phyloP scores from a whole-genome alignment of 2,888 invertebrate species.

The Omphaloscelis lunosa region DNA sequence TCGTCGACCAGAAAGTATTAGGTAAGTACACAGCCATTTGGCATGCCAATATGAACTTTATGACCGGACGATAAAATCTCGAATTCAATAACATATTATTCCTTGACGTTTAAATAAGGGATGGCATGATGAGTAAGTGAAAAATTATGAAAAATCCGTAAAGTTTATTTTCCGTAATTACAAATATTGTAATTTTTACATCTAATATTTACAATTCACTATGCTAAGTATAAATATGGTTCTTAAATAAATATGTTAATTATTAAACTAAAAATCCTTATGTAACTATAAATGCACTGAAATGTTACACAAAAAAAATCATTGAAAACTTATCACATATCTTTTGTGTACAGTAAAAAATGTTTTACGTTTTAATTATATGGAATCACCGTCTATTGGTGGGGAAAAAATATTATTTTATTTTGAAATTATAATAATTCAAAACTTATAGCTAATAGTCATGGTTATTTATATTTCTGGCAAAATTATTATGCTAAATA shows the following conservation, averaged over 20 bases:
- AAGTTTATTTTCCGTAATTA: constrained; percentile 86
- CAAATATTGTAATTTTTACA: constrained; percentile 87
- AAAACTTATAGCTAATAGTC: constrained; percentile 75
- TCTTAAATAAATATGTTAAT: constrained; percentile 84
- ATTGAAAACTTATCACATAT: constrained; percentile 86
- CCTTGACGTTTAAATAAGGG: background rate
- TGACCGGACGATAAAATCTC: background rate
- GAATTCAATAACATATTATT: background rate
- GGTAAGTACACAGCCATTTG: constrained; percentile 91
- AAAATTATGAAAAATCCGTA: constrained; percentile 69
- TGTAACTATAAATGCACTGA: constrained; percentile 85
- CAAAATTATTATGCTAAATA: constrained; percentile 70
- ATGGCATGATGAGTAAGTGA: constrained; percentile 20
- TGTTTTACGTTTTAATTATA: constrained; percentile 63
- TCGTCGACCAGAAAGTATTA: constrained; percentile 96
- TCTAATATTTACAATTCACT: constrained; percentile 87
- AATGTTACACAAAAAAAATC: constrained; percentile 81
- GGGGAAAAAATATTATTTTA: constrained; percentile 74
- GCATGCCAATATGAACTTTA: constrained; percentile 17
- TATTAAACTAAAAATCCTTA: constrained; percentile 66
- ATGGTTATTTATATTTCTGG: constrained; percentile 81
- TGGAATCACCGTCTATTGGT: constrained; percentile 75
- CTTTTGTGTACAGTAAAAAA: constrained; percentile 83
- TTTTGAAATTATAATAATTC: constrained; percentile 54
- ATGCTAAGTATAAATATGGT: constrained; percentile 84